These are phyloP conservation scores for Karalla daura DNA, from an alignment of 2,797 vertebrate genomes.

Conservation along the genomic window DNA sequence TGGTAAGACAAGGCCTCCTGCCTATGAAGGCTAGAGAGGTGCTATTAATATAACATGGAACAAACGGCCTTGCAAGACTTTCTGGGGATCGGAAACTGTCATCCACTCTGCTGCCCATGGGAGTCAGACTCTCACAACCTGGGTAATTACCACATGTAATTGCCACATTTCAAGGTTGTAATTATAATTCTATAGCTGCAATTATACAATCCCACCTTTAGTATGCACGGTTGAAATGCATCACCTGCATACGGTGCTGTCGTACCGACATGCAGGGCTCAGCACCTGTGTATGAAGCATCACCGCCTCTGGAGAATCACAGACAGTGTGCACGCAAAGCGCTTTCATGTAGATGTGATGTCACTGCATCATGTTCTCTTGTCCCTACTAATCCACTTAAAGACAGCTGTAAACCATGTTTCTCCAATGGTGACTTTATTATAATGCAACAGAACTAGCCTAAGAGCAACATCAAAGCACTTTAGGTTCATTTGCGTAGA, in stretches of 20 bases:
- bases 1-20: conserved; percentile 30
- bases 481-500: not conserved
- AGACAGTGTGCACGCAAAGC: not conserved
- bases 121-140: conserved; percentile 46
- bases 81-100: conserved; percentile 35
- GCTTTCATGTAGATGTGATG: not conserved
- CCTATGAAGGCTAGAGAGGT: conserved; percentile 37
- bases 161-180: conserved; percentile 56
- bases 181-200: conserved; percentile 68
- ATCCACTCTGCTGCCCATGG: conserved; percentile 29
- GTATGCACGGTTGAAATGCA: conserved; percentile 11
- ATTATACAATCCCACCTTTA: conserved; percentile 72
- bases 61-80: conserved; percentile 40
- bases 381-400: not conserved
- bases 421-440: not conserved
- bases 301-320: not conserved
- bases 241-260: not conserved
- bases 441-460: not conserved
- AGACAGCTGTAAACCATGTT: not conserved
- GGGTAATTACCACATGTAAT: conserved; percentile 58
- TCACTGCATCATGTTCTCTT: not conserved
- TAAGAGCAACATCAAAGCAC: not conserved
- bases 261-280: not conserved
- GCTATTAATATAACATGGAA: conserved; percentile 53
- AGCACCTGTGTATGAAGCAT: not conserved